These are phyloP conservation scores for Sparidentex hasta DNA, from an alignment of 2,797 vertebrate genomes.

Conservation along the genomic window DNA sequence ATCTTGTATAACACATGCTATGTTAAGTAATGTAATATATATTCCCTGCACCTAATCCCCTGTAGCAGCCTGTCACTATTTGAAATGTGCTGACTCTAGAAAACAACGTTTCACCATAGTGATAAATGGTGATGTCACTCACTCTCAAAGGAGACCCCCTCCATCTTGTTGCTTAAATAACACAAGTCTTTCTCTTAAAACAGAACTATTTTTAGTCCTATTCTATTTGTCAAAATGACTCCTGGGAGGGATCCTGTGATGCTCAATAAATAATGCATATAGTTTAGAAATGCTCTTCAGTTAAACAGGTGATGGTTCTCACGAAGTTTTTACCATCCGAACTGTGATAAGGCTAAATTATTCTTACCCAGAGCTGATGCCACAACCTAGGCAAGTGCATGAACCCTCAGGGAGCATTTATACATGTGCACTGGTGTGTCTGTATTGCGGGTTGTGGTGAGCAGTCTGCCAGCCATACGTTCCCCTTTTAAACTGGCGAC, in stretches of 20 bases:
- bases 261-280: slow-evolving; percentile 3
- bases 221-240: background rate
- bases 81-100: background rate
- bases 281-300: background rate
- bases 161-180: slow-evolving; percentile 40
- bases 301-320: background rate
- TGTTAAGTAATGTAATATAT: background rate
- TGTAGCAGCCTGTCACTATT: background rate
- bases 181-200: slow-evolving; percentile 15
- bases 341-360: background rate
- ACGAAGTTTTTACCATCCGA: background rate
- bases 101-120: background rate
- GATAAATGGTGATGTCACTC: background rate
- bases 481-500: too few species aligned
- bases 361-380: too few species aligned
- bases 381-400: too few species aligned
- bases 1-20: too few species aligned
- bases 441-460: too few species aligned
- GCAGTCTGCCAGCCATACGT: too few species aligned
- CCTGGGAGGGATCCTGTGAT: slow-evolving; percentile 4
- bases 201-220: slow-evolving; percentile 43
- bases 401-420: too few species aligned
- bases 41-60: background rate
- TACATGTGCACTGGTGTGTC: too few species aligned
- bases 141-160: background rate